Conservation (phyloP, 2,888 invertebrate species). For the Rhagophthalmus giganteus region DNA sequence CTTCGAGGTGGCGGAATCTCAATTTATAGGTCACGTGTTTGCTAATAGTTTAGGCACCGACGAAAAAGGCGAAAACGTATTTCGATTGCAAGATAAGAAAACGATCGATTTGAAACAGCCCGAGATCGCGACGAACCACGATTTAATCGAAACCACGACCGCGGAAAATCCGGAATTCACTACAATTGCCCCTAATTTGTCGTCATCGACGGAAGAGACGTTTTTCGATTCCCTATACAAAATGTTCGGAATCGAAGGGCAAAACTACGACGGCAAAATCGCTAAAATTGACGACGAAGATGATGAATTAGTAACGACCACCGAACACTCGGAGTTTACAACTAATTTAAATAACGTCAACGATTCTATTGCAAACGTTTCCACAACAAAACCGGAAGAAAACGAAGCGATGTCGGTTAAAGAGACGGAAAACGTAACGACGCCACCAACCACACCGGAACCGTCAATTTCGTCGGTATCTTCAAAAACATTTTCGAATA, state of each 20-base stretch:
- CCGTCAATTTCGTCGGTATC: neutral
- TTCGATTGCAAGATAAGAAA: neutral
- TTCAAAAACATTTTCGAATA: conserved; percentile 34
- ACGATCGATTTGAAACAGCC: no score
- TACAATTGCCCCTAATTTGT: conserved; percentile 33
- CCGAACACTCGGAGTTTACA: no score
- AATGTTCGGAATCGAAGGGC: conserved; percentile 50
- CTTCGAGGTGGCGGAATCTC: conserved; percentile 80
- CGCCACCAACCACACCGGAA: neutral
- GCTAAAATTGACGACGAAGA: no score
- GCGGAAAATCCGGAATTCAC: neutral
- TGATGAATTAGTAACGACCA: no score
- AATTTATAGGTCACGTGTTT: conserved; percentile 62
- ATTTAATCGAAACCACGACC: no score
- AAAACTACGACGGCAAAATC: no score
- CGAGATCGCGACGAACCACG: no score
- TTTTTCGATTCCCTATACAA: conserved; percentile 49
- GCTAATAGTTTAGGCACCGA: conserved; percentile 41
- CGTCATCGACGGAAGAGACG: conserved; percentile 38
- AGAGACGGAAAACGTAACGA: no score
- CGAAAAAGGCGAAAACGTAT: conserved; percentile 33
- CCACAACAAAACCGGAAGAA: no score
- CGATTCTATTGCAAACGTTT: no score
- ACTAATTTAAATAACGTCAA: no score
- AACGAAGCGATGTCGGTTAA: no score